phyloP scores from a whole-genome alignment of 2,797 vertebrate genomes.

The Acanthopagrus latus region DNA sequence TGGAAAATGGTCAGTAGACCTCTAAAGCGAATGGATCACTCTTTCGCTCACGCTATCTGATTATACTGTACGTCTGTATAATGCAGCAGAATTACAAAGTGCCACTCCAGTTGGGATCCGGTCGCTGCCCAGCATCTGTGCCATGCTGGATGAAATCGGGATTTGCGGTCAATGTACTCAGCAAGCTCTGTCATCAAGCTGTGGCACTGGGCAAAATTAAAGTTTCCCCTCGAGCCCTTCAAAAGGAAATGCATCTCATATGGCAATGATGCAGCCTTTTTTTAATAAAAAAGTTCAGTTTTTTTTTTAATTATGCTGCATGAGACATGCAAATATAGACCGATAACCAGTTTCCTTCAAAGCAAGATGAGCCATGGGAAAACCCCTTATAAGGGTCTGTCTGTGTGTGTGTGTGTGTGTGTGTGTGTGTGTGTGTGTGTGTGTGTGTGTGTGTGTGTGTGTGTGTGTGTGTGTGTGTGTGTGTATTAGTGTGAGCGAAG shows the following conservation, averaged over 20 bases:
- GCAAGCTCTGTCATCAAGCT: constrained; percentile 29
- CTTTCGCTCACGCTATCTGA: constrained; percentile 40
- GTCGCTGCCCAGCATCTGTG: constrained; percentile 56
- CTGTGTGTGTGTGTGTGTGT: constrained; percentile 4
- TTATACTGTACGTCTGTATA: constrained; percentile 46
- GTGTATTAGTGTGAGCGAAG: constrained; percentile 13
- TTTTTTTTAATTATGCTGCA: background rate
- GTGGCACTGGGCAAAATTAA: constrained; percentile 15
- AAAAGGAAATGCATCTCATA: constrained; percentile 35
- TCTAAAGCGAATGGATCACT: constrained; percentile 57
- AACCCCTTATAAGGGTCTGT: constrained; percentile 5
- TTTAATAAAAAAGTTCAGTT: background rate
- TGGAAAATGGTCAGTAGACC: constrained; percentile 40
- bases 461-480: constrained; percentile 8
- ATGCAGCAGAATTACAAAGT: constrained; percentile 56
- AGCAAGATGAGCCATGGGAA: constrained; percentile 42
- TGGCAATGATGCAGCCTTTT: constrained; percentile 20
- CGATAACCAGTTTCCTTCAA: constrained; percentile 6
- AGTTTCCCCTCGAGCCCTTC: constrained; percentile 14
- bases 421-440: constrained; percentile 8
- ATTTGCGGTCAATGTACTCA: constrained; percentile 12
- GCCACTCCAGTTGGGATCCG: constrained; percentile 27
- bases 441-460: constrained; percentile 7
- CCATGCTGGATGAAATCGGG: constrained; percentile 42
- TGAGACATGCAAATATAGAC: constrained; percentile 32